Conservation (phyloP, 2,888 invertebrate species). For the Chamaedrilus cognettii region DNA sequence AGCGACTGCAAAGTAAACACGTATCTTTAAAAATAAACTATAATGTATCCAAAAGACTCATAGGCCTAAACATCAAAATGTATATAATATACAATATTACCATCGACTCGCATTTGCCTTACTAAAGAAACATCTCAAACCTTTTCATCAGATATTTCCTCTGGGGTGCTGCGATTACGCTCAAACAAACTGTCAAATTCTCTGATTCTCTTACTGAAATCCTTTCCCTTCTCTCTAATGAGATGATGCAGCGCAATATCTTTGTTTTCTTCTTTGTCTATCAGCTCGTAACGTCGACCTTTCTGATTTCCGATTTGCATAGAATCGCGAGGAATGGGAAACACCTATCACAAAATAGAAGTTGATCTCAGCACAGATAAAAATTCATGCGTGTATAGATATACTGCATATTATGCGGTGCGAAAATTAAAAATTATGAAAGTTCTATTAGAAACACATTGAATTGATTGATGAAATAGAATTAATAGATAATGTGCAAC, state of each 20-base stretch:
- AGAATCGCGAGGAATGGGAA: constrained; percentile 41
- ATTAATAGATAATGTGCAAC: too few species aligned
- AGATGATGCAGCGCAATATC: constrained; percentile 30
- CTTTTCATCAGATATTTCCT: constrained; percentile 9
- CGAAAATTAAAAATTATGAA: too few species aligned
- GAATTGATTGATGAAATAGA: too few species aligned
- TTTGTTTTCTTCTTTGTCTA: constrained; percentile 13
- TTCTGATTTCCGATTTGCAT: background rate
- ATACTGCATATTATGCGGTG: too few species aligned
- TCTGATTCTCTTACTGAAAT: constrained; percentile 8
- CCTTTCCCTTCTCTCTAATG: constrained; percentile 20
- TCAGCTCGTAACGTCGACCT: constrained; percentile 20
- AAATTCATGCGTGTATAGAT: too few species aligned
- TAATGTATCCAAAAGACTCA: too few species aligned
- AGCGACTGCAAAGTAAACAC: too few species aligned
- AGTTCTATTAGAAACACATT: too few species aligned
- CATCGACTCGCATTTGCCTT: background rate
- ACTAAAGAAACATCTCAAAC: background rate
- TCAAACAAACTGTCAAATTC: constrained; percentile 8
- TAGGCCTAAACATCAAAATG: background rate
- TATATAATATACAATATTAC: background rate
- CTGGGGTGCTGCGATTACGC: background rate
- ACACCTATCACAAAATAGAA: too few species aligned
- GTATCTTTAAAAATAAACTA: too few species aligned
- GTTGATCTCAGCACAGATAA: too few species aligned